These are phyloP conservation scores for Thunnus albacares DNA, from an alignment of 2,797 vertebrate genomes.

Conservation along the genomic window DNA sequence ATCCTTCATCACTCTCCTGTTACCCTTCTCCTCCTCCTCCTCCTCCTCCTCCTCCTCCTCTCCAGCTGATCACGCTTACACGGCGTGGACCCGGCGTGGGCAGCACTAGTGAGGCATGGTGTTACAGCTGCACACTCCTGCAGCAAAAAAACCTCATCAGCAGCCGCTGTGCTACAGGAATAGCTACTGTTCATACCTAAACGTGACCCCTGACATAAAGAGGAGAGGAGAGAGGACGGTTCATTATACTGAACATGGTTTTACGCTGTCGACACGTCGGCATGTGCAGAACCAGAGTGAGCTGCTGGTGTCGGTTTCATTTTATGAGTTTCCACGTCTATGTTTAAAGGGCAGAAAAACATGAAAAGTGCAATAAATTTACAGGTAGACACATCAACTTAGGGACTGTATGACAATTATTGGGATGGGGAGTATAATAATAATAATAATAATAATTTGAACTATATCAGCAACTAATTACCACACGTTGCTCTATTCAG, in stretches of 20 bases:
- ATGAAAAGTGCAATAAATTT: background rate
- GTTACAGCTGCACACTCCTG: constrained; percentile 41
- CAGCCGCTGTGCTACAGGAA: constrained; percentile 18
- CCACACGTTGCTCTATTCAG: no score
- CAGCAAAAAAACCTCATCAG: constrained; percentile 14
- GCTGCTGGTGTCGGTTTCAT: background rate
- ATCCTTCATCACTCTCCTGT: background rate
- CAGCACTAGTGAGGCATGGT: background rate
- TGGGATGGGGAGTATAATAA: no score
- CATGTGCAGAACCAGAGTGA: background rate
- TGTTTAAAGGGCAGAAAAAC: background rate
- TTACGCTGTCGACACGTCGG: background rate
- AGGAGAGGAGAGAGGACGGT: no score
- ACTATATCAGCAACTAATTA: no score
- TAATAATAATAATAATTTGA: no score
- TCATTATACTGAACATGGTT: background rate
- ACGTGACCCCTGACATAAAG: no score
- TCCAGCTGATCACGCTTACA: constrained; percentile 31
- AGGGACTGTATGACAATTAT: no score
- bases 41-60: background rate
- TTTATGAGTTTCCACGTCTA: background rate
- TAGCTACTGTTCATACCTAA: background rate
- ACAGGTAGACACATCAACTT: background rate
- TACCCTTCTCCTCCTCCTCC: background rate
- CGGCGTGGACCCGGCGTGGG: constrained; percentile 22